Conservation (phyloP, 2,797 vertebrate genomes). For the Ptychobarbus kaznakovi region DNA sequence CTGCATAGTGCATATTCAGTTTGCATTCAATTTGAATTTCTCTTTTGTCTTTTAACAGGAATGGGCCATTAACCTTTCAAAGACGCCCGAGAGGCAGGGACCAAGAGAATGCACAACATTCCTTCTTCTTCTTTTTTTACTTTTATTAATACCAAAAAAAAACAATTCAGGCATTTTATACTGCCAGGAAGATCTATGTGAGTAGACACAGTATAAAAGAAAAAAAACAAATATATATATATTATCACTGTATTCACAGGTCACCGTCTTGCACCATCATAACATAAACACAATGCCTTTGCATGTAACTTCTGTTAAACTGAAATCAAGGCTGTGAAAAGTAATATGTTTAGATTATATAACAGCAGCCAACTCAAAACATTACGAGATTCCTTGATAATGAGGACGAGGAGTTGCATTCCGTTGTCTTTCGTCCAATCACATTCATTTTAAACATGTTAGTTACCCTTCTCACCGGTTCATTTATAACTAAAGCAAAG, state of each 20-base stretch:
- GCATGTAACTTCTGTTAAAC: conserved; percentile 80
- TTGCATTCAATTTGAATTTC: background rate
- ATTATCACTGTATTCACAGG: conserved; percentile 89
- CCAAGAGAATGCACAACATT: conserved; percentile 87
- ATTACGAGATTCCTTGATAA: conserved; percentile 2
- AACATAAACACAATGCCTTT: conserved; percentile 77
- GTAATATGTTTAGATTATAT: conserved; percentile 18
- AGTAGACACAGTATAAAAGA: conserved; percentile 27
- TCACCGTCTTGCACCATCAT: conserved; percentile 78
- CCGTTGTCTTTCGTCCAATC: conserved; percentile 62
- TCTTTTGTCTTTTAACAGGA: conserved; percentile 82
- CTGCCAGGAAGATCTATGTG: conserved; percentile 60
- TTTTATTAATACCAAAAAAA: conserved; percentile 88
- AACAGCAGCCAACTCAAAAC: conserved; percentile 6
- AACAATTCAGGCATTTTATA: conserved; percentile 64
- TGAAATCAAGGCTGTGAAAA: conserved; percentile 89
- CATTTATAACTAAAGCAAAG: conserved; percentile 84
- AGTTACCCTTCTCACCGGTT: conserved; percentile 62
- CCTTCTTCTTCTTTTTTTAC: conserved; percentile 79
- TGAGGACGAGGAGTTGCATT: conserved; percentile 57
- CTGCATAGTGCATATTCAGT: background rate
- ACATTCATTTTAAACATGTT: conserved; percentile 52
- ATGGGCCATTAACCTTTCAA: conserved; percentile 88
- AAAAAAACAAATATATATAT: conserved; percentile 75
- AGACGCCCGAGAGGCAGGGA: conserved; percentile 79